Evolutionary conservation across 2,888 invertebrate genomes (phyloP).

Genomic region (Drosophila neotestacea): DNA sequence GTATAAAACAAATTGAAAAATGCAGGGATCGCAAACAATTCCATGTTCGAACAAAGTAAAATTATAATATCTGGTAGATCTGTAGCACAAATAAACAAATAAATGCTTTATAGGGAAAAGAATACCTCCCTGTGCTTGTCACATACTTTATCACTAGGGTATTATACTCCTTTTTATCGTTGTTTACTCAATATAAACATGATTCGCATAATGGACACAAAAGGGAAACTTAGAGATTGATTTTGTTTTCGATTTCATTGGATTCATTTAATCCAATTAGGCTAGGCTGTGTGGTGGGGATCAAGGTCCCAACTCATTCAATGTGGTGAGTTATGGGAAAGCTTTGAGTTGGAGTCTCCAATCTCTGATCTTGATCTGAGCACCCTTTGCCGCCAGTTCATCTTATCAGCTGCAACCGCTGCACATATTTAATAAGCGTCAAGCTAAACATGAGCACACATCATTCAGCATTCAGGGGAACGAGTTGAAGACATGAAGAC

Average conservation of each 20-base stretch:
- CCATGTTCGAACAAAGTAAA: no score
- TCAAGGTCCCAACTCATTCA: conserved; percentile 40
- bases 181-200: conserved; percentile 58
- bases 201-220: conserved; percentile 63
- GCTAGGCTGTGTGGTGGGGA: conserved; percentile 49
- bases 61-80: no score
- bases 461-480: conserved; percentile 68
- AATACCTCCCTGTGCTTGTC: not conserved
- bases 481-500: conserved; percentile 69
- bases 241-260: conserved; percentile 76
- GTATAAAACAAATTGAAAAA: not conserved
- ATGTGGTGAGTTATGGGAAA: conserved; percentile 68
- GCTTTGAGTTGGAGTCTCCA: conserved; percentile 46
- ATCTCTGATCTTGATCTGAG: conserved; percentile 20
- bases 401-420: conserved; percentile 66
- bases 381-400: conserved; percentile 12
- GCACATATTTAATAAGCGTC: conserved; percentile 78
- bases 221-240: conserved; percentile 49
- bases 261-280: conserved; percentile 77
- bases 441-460: conserved; percentile 66
- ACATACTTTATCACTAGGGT: not conserved
- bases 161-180: not conserved
- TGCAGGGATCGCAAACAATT: not conserved
- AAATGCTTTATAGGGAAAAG: no score
- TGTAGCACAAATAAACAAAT: no score